Evolutionary conservation across 1,140 invertebrate genomes (phyloP), one percentile per base, ranked within the genome.

Genomic region (Cephus cinctus): DNA sequence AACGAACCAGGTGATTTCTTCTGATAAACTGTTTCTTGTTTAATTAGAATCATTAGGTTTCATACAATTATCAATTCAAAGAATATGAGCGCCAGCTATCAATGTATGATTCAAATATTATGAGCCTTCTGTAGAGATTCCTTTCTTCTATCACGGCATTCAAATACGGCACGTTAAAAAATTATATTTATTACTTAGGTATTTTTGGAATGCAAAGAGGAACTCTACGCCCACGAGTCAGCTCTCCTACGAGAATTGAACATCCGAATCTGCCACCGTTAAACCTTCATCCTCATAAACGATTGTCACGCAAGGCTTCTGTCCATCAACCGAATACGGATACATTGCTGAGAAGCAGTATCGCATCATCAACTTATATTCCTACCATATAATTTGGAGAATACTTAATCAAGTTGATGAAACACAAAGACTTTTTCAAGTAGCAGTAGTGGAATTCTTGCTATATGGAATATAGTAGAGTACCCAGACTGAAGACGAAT

Each of bases 221-320:
- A 15, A 69, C 69, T 1, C 45, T 71, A n/a, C 65, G 73, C 11
- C 81, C 81, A 0, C 71, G 83, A 11, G 87, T 90, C 0, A 88
- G 88, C 8, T 88, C 87, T 1, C 87, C 89, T 0, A 89, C 87
- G 1, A 79, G 86, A 52, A 89, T 90, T 54, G 88, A 90, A 61
- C 82, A 89, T 59, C 88, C 87, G 0, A 90, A 90, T 69, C 72
- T 90, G 32, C 87, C 82, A 2, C 87, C 87, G 3, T 59, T 89
- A 12, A 89, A 89, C 61, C 76, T 89, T 2, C 84, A 88, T 61
- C 85, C 85, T 5, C 78, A 77, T 22, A 72, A 73, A 44, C 67
- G 68, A 14, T 58, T 58, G 1, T 67, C 65, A 23, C 78, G 83
- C 21, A 80, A 83, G 43, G 76, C 79, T 2, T 80, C 82, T 1